Evolutionary conservation across 1,140 invertebrate genomes (phyloP).

Genomic region (Aphis craccivora): DNA sequence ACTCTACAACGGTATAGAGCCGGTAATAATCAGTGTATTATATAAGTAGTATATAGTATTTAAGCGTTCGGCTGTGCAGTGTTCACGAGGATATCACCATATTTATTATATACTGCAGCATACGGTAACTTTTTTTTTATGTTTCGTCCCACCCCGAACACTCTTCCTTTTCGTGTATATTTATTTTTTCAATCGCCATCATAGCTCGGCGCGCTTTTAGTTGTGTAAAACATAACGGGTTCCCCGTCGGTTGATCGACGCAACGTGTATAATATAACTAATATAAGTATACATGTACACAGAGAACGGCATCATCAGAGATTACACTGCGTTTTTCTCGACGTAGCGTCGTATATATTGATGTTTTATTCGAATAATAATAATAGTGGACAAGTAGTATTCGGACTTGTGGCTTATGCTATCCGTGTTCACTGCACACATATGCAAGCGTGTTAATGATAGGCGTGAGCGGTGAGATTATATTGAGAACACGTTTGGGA

Average conservation of each 20-base stretch:
- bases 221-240: constrained; percentile 18
- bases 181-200: neutral
- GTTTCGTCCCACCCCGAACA: neutral
- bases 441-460: neutral
- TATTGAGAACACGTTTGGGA: constrained; percentile 23
- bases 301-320: neutral
- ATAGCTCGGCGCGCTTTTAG: neutral
- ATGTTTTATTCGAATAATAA: constrained; percentile 55
- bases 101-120: neutral
- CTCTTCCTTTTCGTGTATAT: neutral
- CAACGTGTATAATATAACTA: neutral
- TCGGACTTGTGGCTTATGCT: constrained; percentile 20
- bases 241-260: neutral
- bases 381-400: constrained; percentile 17
- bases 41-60: too few species aligned
- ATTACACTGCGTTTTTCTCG: constrained; percentile 37
- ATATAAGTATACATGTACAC: neutral
- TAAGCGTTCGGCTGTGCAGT: neutral
- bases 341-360: constrained; percentile 26
- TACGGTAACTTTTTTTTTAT: neutral
- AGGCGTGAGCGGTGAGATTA: constrained; percentile 17
- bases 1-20: neutral
- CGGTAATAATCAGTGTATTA: neutral
- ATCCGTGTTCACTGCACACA: neutral
- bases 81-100: neutral